A percentile compares a stretch with the other conserved stretches of the same genome.
Evolutionary conservation across 2,888 invertebrate species (phyloP).

Genomic region (Drosophila barbarae): DNA sequence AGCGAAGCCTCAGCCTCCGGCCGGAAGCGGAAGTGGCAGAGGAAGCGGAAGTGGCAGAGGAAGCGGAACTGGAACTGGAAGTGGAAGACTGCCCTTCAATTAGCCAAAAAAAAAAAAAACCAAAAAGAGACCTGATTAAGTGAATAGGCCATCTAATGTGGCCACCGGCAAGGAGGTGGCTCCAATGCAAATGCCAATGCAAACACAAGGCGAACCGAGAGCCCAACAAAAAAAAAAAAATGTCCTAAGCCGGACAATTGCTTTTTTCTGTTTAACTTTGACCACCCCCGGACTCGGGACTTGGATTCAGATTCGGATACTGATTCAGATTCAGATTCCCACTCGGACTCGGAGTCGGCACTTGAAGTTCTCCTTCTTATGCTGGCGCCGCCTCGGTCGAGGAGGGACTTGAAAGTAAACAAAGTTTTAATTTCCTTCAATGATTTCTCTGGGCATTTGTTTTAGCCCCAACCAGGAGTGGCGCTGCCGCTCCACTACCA

Average conservation of each 20-base stretch:
- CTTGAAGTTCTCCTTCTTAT: conserved; percentile 1
- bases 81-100: conserved; percentile 44
- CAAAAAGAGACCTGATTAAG: conserved; percentile 49
- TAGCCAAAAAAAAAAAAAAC: conserved; percentile 33
- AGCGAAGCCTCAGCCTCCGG: conserved; percentile 5
- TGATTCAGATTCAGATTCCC: background rate
- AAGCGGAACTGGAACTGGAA: background rate
- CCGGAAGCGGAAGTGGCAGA: background rate
- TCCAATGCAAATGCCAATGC: conserved; percentile 15
- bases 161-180: conserved; percentile 5
- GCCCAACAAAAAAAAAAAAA: conserved; percentile 7
- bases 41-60: background rate
- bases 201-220: conserved; percentile 3
- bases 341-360: background rate
- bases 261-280: conserved; percentile 7
- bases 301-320: conserved; percentile 2
- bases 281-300: background rate
- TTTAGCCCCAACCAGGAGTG: conserved; percentile 17
- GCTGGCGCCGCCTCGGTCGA: background rate
- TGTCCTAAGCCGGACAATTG: conserved; percentile 1
- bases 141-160: conserved; percentile 52
- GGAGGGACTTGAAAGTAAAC: conserved; percentile 59
- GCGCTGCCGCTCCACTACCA: background rate
- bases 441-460: conserved; percentile 59
- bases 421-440: conserved; percentile 72